These are phyloP conservation scores for Hippopotamus amphibius DNA, from an alignment of 2,113 vertebrate genomes.

Conservation along the genomic window DNA sequence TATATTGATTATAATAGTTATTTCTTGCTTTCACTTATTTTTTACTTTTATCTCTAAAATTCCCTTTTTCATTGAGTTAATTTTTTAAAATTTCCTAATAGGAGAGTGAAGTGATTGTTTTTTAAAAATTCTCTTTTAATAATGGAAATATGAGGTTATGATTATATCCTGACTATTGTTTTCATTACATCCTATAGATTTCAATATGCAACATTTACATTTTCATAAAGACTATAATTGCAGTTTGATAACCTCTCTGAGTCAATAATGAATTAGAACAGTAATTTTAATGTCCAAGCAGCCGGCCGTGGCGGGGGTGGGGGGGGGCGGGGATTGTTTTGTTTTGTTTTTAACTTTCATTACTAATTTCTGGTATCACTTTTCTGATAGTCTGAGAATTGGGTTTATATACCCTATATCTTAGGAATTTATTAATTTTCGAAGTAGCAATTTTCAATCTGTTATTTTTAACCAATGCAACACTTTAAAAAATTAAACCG, in stretches of 20 bases:
- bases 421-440: conserved; percentile 28
- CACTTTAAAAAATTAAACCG: background rate
- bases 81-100: background rate
- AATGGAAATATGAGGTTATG: background rate
- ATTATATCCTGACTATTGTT: background rate
- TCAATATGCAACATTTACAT: background rate
- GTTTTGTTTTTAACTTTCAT: conserved; percentile 37
- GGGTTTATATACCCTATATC: background rate
- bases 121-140: background rate
- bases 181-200: background rate
- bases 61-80: background rate
- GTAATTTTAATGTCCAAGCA: conserved; percentile 30
- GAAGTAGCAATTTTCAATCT: background rate
- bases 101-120: background rate
- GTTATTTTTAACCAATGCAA: background rate
- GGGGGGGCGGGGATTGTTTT: background rate
- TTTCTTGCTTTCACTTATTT: background rate
- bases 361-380: conserved; percentile 38
- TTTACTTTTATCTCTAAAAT: background rate
- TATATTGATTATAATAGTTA: background rate
- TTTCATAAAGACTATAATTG: background rate
- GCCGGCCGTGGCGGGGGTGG: no score
- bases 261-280: background rate
- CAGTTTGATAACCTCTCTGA: background rate
- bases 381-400: background rate